Base-by-base conservation (phyloP, 1,140 invertebrate species). In the Ruditapes philippinarum region DNA sequence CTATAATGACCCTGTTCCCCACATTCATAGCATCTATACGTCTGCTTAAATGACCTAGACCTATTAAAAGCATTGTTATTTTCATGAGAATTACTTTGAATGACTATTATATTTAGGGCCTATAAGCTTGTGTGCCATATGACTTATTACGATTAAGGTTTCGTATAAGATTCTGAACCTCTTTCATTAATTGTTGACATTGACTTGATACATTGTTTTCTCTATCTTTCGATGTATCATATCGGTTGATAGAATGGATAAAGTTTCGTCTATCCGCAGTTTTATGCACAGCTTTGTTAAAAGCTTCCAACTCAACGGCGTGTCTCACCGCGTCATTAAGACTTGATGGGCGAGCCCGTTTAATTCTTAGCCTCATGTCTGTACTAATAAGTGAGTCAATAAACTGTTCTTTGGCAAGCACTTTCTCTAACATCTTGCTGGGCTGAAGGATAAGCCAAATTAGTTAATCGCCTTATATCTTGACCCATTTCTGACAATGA, bases 291-390 rank as follows among this genome's bases (percentile, higher is more conserved):
- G 80, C 54, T 9, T 38, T 38, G 31, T 70, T 31, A 33, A 84
- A 84, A 17, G 81, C 81, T 40, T 84, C 81, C 19, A 70, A 60
- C 36, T 84, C 81, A 9, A 84, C 60, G 14, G 81, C 81, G 28
- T 49, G 81, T 9, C 83, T 25, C 5, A 90, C 74, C n/a, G 81
- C 81, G 31, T 84, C 81, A 49, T 84, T 84, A 25, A 68, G 31
- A 22, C 31, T 45, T 42, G 38, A n/a, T 4, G 81, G 81, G 1
- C 81, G 36, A 17, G 60, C 62, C 31, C 45, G 65, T 70, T 84
- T 68, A 49, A 84, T 51, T 45, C 62, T 70, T n/a, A n/a, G n/a
- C n/a, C n/a, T n/a, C n/a, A n/a, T n/a, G n/a, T n/a, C 81, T 19
- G 31, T 38, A 70, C 19, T 49, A n/a, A 49, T 38, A 31, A 84